Base-by-base conservation (phyloP, 2,113 vertebrate species). In the Ploceus nigricollis region DNA sequence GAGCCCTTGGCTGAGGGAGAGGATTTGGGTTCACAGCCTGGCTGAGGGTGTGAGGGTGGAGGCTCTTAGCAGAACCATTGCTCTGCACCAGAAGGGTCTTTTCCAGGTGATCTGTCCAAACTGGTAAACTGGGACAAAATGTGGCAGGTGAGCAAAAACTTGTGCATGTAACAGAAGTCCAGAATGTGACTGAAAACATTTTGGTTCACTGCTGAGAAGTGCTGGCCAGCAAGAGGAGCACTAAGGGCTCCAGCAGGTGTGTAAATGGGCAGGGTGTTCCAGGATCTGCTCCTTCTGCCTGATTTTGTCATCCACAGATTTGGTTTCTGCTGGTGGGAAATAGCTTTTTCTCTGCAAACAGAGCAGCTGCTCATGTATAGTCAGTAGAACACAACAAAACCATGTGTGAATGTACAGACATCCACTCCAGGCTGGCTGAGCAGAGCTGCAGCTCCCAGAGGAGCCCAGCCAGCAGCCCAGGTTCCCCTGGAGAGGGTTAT, bases 241-340 rank as follows among this genome's bases (percentile, higher is more conserved):
- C 25, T 30, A 6, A 35, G 27, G 61, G 21, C 61, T 89, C 69
- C 71, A 50, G 61, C 35, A 33, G 1, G 0, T 3, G 3, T 10
- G 1, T 9, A 7, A 37, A 45, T 2, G 25, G 42, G 20, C 64
- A 58, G 30, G n/a, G 28, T 0, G 0, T 30, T 81, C 45, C 7
- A 11, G 19, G n/a, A 37, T 11, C 61, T 54, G 14, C 10, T n/a
- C 9, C 3, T 44, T 64, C 66, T 82, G 37, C 45, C 64, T 8
- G 2, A 0, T 37, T 58, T 30, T 51, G 37, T 60, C 72, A 65
- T 18, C 53, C 6, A 19, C 13, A 45, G 42, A 17, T 63, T 77
- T 77, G 66, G 40, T 40, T 81, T 44, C 70, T 82, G 42, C 39
- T 75, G 45, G 1, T 33, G n/a, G 61, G 51, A 75, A 80, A 25